Percentiles rank a stretch among this genome's conserved stretches.
These are phyloP conservation scores for Zosterops hypoxanthus DNA, from an alignment of 2,113 vertebrate genomes.

Conservation along the genomic window DNA sequence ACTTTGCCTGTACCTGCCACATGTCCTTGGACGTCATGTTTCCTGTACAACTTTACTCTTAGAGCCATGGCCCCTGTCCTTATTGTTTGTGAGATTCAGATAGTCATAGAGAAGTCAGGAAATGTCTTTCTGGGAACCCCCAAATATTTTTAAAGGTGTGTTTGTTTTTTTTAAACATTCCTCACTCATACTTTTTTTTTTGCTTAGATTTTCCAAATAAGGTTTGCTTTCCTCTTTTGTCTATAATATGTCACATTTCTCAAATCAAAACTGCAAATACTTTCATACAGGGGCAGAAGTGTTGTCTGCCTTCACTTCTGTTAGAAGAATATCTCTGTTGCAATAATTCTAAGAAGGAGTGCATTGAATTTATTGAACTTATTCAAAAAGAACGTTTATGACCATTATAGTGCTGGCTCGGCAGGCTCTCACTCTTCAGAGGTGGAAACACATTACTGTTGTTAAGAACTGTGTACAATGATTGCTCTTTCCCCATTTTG, in stretches of 20 bases:
- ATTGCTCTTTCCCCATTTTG: constrained; percentile 20
- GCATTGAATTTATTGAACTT: constrained; percentile 6
- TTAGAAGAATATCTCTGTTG: not conserved
- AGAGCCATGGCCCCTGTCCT: not conserved
- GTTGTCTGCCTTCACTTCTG: not conserved
- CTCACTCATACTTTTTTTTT: not conserved
- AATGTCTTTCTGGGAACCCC: not conserved
- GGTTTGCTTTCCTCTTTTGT: not conserved
- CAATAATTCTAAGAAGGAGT: not conserved
- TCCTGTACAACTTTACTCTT: not conserved
- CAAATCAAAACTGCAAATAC: not conserved
- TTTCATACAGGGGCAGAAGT: not conserved
- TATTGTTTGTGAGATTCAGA: not conserved
- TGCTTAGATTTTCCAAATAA: not conserved
- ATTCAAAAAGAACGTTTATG: not conserved
- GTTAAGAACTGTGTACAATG: not conserved
- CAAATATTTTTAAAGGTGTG: not conserved
- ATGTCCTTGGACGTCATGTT: not conserved
- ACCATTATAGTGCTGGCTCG: not conserved
- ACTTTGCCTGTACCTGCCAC: not conserved
- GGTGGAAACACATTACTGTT: not conserved
- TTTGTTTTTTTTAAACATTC: not conserved
- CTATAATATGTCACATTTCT: not conserved
- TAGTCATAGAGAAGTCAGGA: not conserved
- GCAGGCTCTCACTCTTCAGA: not conserved